Conservation (phyloP, 1,140 invertebrate genomes). For the Euborellia annulipes region DNA sequence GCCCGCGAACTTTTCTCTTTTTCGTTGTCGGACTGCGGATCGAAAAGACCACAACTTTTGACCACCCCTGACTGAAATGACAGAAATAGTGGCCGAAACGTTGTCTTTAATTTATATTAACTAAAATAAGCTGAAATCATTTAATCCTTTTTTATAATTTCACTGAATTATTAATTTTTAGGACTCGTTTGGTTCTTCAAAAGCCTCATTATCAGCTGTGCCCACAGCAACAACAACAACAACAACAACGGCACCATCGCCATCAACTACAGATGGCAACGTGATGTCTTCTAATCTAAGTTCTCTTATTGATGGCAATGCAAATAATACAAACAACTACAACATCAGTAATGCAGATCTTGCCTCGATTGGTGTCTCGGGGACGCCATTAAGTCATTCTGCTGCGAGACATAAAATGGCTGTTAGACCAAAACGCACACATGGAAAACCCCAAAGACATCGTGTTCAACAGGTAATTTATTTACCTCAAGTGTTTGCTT, state of each 20-base stretch:
- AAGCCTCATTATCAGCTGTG: too few relatives aligned
- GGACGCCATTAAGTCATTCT: constrained; percentile 52
- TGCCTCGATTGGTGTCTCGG: constrained; percentile 13
- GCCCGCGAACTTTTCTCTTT: too few relatives aligned
- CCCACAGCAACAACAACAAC: not conserved
- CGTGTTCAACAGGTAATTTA: constrained; percentile 38
- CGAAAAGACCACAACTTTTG: too few relatives aligned
- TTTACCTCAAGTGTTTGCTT: too few relatives aligned
- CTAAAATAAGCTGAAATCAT: too few relatives aligned
- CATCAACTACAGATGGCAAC: not conserved
- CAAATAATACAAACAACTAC: constrained; percentile 20
- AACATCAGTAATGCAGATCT: constrained; percentile 3
- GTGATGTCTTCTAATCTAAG: not conserved
- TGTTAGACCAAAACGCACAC: constrained; percentile 52
- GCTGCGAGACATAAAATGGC: constrained; percentile 62
- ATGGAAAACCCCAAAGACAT: constrained; percentile 46
- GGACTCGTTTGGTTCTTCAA: not conserved
- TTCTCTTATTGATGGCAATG: too few relatives aligned
- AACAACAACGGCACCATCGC: not conserved
- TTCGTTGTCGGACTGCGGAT: too few relatives aligned
- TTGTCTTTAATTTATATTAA: too few relatives aligned
- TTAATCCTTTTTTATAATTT: too few relatives aligned
- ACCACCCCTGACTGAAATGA: too few relatives aligned
- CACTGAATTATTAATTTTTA: not conserved
- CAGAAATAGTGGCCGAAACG: too few relatives aligned